Evolutionary conservation across 2,113 vertebrate species (phyloP).

Genomic region (Crotophaga sulcirostris): DNA sequence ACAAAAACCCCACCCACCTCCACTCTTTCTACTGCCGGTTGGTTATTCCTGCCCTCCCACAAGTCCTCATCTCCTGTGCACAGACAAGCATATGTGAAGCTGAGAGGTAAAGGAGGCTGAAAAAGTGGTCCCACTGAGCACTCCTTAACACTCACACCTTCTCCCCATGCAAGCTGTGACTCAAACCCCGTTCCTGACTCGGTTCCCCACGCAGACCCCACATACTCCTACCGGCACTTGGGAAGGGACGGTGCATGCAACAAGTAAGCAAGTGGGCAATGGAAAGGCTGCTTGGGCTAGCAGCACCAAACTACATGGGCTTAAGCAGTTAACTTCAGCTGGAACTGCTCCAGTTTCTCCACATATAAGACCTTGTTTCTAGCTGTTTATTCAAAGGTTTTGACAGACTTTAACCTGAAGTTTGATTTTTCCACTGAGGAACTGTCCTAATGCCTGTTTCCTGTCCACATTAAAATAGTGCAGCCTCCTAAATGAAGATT

Average conservation of each 20-base stretch:
- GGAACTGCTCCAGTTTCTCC: background rate
- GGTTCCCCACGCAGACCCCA: background rate
- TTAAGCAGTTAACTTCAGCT: background rate
- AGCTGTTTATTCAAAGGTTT: background rate
- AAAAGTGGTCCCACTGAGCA: fast-evolving
- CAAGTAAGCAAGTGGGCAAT: background rate
- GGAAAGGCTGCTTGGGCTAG: background rate
- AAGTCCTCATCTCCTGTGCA: background rate
- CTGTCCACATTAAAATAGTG: background rate
- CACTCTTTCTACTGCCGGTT: background rate
- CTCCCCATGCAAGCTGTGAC: background rate
- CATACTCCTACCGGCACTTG: too few relatives aligned
- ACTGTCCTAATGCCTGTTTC: background rate
- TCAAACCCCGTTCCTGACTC: fast-evolving
- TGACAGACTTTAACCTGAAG: background rate
- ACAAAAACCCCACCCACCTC: background rate
- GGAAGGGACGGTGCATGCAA: background rate
- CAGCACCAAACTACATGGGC: background rate
- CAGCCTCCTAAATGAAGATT: background rate
- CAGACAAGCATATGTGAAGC: fast-evolving
- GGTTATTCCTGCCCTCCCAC: background rate
- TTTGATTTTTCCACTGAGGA: background rate
- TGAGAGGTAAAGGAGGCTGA: background rate
- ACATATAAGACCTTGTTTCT: background rate
- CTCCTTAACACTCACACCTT: background rate